Conservation (phyloP, 1,140 invertebrate species). For the Samia ricini region DNA sequence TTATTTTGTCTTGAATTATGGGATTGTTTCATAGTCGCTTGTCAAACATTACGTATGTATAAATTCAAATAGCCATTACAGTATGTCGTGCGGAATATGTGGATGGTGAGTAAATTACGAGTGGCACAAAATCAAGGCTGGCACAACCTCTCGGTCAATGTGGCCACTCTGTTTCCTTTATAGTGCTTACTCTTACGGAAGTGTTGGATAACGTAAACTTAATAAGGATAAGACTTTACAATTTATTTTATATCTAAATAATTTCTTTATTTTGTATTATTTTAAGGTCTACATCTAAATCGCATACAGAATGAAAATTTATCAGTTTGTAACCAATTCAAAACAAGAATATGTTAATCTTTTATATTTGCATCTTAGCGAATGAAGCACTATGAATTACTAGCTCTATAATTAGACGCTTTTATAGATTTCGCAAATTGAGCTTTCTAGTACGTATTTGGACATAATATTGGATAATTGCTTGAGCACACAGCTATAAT, state of each 20-base stretch:
- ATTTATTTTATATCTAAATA: background rate
- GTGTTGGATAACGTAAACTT: slow-evolving; percentile 36
- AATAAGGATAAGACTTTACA: slow-evolving; percentile 25
- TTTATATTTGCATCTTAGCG: too few species aligned
- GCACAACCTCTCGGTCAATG: slow-evolving; percentile 27
- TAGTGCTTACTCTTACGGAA: slow-evolving; percentile 54
- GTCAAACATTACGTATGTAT: slow-evolving; percentile 9
- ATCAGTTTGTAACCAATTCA: too few species aligned
- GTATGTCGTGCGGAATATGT: background rate
- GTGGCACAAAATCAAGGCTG: slow-evolving; percentile 43
- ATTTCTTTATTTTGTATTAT: background rate
- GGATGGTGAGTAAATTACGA: slow-evolving; percentile 19
- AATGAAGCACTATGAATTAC: too few species aligned
- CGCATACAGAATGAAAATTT: too few species aligned
- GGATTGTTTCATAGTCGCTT: slow-evolving; percentile 20
- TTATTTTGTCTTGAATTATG: background rate
- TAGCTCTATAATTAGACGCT: too few species aligned
- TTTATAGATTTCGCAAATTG: too few species aligned
- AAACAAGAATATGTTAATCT: too few species aligned
- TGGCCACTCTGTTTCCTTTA: slow-evolving; percentile 48
- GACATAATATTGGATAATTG: too few species aligned
- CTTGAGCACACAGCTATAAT: too few species aligned
- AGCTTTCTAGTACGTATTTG: too few species aligned
- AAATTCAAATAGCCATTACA: background rate
- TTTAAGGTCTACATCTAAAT: too few species aligned